These are phyloP conservation scores for Theropithecus gelada DNA, from an alignment of 2,113 vertebrate genomes.

Conservation along the genomic window DNA sequence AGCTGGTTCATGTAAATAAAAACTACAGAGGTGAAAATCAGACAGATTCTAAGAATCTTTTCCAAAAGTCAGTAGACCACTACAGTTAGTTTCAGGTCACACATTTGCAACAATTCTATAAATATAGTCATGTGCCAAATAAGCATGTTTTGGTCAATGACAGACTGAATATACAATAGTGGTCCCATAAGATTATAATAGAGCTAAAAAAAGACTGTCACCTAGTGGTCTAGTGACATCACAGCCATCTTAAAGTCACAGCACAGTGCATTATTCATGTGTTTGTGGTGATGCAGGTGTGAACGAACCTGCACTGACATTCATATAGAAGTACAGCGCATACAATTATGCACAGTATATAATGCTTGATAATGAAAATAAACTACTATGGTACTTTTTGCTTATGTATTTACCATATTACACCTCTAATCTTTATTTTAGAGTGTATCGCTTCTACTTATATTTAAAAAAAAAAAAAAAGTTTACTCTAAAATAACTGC, in stretches of 20 bases:
- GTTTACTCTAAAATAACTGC: background rate
- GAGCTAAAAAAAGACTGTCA: background rate
- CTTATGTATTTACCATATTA: background rate
- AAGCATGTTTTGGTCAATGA: background rate
- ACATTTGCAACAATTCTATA: background rate
- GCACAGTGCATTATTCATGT: background rate
- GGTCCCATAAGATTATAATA: background rate
- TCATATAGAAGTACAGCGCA: background rate
- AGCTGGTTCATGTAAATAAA: background rate
- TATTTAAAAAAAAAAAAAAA: too few relatives aligned
- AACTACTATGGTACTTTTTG: background rate
- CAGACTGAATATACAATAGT: background rate
- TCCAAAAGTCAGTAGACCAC: background rate
- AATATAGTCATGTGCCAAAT: background rate
- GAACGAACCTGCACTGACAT: background rate
- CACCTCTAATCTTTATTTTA: background rate
- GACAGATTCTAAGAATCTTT: slow-evolving; percentile 22
- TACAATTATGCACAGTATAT: background rate
- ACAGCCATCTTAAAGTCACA: background rate
- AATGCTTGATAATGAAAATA: background rate
- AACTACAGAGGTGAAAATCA: background rate
- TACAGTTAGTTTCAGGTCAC: background rate
- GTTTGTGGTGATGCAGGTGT: background rate
- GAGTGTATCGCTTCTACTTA: background rate
- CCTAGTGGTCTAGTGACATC: background rate